phyloP scores from a whole-genome alignment of 2,888 invertebrate species.

The Thera britannica region DNA sequence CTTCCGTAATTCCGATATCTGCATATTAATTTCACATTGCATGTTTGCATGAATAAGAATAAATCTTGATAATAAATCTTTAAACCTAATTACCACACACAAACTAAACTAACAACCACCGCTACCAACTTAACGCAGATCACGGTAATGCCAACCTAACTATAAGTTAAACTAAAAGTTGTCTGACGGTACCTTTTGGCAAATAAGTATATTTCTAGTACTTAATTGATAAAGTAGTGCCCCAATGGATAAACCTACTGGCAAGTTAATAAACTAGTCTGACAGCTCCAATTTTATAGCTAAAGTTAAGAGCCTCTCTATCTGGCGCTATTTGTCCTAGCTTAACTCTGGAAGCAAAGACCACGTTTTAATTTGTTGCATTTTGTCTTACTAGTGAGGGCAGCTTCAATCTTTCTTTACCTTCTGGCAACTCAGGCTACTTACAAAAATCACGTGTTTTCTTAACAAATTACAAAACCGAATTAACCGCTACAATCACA shows the following conservation, averaged over 20 bases:
- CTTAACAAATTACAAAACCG: not conserved
- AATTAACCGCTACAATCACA: not conserved
- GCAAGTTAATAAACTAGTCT: no score
- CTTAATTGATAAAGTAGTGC: no score
- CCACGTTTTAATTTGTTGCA: not conserved
- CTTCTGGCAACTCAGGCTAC: not conserved
- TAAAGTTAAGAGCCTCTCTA: not conserved
- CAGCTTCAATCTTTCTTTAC: not conserved
- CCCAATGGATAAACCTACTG: no score
- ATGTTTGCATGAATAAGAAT: conserved; percentile 13
- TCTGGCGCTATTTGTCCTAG: not conserved
- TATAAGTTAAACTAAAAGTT: not conserved
- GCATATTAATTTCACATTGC: conserved; percentile 5
- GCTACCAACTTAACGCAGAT: conserved; percentile 6
- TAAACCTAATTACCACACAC: no score
- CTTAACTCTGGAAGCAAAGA: not conserved
- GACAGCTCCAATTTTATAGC: not conserved
- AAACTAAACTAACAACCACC: conserved; percentile 6
- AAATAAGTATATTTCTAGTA: no score
- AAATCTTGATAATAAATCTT: no score
- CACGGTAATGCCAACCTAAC: conserved; percentile 22
- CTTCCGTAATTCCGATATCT: not conserved
- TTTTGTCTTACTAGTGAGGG: not conserved
- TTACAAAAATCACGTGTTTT: not conserved
- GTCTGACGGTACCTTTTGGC: no score